phyloP scores from a whole-genome alignment of 2,113 vertebrate species.

The Atherinomorus stipes region DNA sequence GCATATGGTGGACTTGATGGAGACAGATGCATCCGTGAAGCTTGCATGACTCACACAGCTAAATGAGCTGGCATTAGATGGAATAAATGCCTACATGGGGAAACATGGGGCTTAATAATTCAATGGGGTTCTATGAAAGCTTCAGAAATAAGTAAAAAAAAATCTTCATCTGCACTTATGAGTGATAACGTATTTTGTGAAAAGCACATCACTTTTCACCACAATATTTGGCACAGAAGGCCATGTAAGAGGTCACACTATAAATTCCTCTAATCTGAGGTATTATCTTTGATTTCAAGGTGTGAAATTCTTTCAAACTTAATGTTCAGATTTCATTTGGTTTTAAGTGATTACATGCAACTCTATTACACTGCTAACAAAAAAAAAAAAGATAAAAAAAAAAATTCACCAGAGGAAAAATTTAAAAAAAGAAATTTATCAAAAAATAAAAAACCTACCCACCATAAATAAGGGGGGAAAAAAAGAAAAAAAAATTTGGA shows the following conservation, averaged over 20 bases:
- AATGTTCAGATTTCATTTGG: constrained; percentile 1
- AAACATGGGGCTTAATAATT: constrained; percentile 18
- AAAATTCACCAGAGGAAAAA: background rate
- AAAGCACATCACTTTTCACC: constrained; percentile 18
- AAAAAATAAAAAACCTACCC: too few species aligned
- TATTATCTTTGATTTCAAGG: background rate
- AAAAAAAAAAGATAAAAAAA: background rate
- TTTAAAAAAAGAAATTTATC: too few species aligned
- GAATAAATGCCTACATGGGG: constrained; percentile 16
- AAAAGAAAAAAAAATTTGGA: too few species aligned
- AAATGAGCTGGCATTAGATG: constrained; percentile 57
- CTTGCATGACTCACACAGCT: constrained; percentile 35
- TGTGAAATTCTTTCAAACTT: background rate
- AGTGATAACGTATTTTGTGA: constrained; percentile 1
- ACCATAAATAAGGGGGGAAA: too few species aligned
- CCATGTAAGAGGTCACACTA: background rate
- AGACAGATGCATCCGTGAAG: constrained; percentile 61
- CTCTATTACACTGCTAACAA: constrained; percentile 4
- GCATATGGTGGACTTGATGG: constrained; percentile 57
- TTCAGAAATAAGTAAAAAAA: constrained; percentile 30
- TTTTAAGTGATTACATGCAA: constrained; percentile 7
- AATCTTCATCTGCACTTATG: constrained; percentile 21
- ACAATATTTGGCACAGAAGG: background rate
- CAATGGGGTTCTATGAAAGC: constrained; percentile 15
- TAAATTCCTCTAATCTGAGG: background rate